These are phyloP conservation scores for Heliconius ismenius DNA, from an alignment of 2,888 invertebrate species.

Conservation along the genomic window DNA sequence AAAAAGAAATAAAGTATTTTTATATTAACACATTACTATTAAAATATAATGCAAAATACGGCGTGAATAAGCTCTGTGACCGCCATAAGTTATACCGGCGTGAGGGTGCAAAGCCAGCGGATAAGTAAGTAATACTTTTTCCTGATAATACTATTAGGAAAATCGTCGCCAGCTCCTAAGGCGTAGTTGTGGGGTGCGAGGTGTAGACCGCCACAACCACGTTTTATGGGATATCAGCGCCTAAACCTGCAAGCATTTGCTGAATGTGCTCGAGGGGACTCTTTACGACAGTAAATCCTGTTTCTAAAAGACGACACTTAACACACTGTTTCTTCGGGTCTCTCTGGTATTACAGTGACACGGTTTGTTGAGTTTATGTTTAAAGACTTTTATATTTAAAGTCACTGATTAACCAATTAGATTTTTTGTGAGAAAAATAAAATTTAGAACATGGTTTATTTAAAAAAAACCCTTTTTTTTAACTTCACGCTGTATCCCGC, in stretches of 20 bases:
- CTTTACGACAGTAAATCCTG: not conserved
- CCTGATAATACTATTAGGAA: constrained; percentile 27
- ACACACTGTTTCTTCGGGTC: not conserved
- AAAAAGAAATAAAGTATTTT: not conserved
- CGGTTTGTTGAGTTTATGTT: no score
- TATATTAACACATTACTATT: not conserved
- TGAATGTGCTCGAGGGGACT: constrained; percentile 8
- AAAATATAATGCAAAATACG: not conserved
- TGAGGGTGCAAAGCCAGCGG: not conserved
- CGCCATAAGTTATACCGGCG: not conserved
- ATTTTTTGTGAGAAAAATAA: not conserved
- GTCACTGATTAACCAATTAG: not conserved
- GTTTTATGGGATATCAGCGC: constrained; percentile 21
- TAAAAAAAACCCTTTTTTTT: no score
- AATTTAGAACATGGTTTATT: no score
- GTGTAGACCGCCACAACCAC: constrained; percentile 14
- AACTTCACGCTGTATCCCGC: not conserved
- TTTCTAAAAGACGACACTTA: not conserved
- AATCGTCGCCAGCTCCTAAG: constrained; percentile 19
- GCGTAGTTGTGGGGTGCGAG: constrained; percentile 19
- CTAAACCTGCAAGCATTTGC: constrained; percentile 16
- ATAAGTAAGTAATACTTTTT: constrained; percentile 25
- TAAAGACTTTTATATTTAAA: no score
- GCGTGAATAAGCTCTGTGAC: not conserved
- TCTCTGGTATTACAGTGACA: not conserved